Base-by-base conservation (phyloP, 2,797 vertebrate species). In the Bryconaethiops microstoma region DNA sequence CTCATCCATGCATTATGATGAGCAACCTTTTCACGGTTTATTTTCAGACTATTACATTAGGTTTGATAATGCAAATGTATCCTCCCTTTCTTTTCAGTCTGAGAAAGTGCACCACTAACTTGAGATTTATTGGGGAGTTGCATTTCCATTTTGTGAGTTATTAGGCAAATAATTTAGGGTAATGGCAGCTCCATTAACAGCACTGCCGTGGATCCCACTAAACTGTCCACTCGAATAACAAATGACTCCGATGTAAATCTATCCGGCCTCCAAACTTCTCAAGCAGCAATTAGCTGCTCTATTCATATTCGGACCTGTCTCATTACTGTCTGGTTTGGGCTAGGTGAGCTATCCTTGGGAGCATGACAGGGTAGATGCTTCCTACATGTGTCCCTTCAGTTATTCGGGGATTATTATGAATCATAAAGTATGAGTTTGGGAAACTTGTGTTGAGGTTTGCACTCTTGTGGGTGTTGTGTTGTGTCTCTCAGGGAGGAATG, bases 401-500 rank as follows among this genome's bases (percentile, higher is more conserved):
- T 76, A 77, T 69, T 70, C 70, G 52, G 50, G 23, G 40, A 65
- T 29, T 71, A 45, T 64, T 74, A 77, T 50, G 76, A 40, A 23
- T n/a, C 50, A 42, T 14, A 35, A 21, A 40, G 19, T 50, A 8
- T 35, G 10, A 23, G 63, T 50, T 78, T 74, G 19, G 55, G 19
- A 72, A 76, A 63, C 10, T 19, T 63, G 23, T 42, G 9, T 14
- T 45, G 68, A 50, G 23, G 75, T 10, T 4, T 40, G 78, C 5
- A 48, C 52, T 55, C 42, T 55, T 64, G 55, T 78, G 72, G 65
- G 35, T 69, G 74, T 59, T 72, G 57, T 59, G 39, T 82, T 79
- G 29, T 63, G 29, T 78, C 42, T 76, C 50, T 87, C 89, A 99
- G 98, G 98, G 82, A 96, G 95, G 86, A 99, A 97, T 91, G 95